Conservation (phyloP, 2,797 vertebrate species). For the Masticophis lateralis region DNA sequence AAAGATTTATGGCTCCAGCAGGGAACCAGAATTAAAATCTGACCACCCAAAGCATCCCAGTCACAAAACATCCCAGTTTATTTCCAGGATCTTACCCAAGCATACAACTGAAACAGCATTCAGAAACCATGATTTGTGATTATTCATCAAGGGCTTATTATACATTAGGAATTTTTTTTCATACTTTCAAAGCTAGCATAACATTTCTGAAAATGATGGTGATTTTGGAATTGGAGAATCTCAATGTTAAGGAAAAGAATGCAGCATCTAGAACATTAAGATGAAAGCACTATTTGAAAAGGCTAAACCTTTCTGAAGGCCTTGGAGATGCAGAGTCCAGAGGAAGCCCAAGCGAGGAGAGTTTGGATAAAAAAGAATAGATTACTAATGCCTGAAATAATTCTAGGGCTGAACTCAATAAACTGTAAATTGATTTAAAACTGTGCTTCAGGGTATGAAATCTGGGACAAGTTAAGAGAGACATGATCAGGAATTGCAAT, state of each 20-base stretch:
- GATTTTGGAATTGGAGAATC: background rate
- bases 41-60: background rate
- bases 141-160: background rate
- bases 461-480: background rate
- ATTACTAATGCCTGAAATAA: background rate
- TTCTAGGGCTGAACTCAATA: background rate
- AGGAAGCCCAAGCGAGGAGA: background rate
- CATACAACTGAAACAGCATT: background rate
- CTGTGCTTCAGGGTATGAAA: background rate
- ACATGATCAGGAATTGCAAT: background rate
- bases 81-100: background rate
- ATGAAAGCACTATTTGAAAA: background rate
- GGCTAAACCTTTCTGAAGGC: background rate
- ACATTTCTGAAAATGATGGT: background rate
- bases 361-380: background rate
- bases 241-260: background rate
- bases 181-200: background rate
- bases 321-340: background rate
- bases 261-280: background rate
- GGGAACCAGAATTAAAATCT: background rate
- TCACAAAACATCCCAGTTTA: background rate
- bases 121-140: background rate
- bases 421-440: background rate
- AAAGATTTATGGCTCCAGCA: background rate
- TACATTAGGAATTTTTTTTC: background rate